Conservation (phyloP, 2,113 vertebrate species). For the Cephalopterus ornatus region DNA sequence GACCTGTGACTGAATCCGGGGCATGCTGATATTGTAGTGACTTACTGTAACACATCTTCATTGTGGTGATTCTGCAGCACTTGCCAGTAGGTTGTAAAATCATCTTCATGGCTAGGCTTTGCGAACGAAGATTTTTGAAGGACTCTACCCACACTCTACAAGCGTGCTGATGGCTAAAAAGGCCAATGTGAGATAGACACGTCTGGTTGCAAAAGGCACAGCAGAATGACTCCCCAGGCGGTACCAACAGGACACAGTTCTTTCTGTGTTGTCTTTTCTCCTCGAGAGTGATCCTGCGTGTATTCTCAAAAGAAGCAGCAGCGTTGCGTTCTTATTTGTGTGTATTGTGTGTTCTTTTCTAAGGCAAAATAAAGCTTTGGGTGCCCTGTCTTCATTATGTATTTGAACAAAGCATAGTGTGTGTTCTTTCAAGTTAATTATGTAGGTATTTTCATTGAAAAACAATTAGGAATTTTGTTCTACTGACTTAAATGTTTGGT, state of each 20-base stretch:
- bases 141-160: no score
- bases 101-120: no score
- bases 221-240: no score
- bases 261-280: no score
- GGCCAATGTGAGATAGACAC: no score
- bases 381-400: not conserved
- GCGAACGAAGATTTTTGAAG: no score
- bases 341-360: not conserved
- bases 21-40: constrained; percentile 67
- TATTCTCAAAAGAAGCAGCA: no score
- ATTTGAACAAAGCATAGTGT: not conserved
- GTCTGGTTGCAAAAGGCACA: no score
- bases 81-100: constrained; percentile 56
- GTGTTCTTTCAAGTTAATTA: not conserved
- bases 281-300: no score
- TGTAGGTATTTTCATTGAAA: not conserved
- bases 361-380: not conserved
- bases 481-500: not conserved
- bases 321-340: constrained; percentile 60
- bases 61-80: constrained; percentile 29
- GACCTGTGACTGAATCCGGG: constrained; percentile 48
- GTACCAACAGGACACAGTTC: no score
- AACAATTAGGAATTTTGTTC: not conserved
- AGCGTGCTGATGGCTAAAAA: no score
- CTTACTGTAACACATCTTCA: constrained; percentile 71